Percentiles rank a stretch among this genome's conserved stretches.
Conservation (phyloP, 1,140 invertebrate genomes). For the Sesamia nonagrioides region DNA sequence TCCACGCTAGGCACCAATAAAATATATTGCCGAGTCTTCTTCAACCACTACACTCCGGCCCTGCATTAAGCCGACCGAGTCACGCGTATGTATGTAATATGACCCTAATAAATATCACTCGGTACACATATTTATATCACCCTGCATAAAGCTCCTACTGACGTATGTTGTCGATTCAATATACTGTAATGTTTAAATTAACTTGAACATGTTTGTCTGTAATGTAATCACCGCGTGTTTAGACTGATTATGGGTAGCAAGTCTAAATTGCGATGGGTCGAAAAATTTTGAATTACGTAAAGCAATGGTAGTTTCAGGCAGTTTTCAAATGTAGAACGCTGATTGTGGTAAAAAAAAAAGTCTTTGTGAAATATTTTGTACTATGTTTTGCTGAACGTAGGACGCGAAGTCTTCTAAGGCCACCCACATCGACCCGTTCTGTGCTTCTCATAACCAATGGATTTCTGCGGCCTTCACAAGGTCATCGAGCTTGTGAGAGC, state of each 20-base stretch:
- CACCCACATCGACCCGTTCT: too few species aligned
- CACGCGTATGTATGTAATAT: conserved; percentile 62
- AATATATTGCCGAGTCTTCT: not conserved
- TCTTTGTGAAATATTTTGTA: too few species aligned
- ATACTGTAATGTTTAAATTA: conserved; percentile 36
- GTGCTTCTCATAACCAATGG: too few species aligned
- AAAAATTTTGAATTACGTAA: too few species aligned
- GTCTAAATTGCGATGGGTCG: not conserved
- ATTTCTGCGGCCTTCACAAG: too few species aligned
- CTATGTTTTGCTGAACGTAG: too few species aligned
- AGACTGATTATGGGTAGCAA: not conserved
- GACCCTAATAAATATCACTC: conserved; percentile 69
- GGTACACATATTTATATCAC: conserved; percentile 58
- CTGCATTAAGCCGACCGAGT: conserved; percentile 37
- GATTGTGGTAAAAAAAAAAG: too few species aligned
- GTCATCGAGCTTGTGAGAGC: too few species aligned
- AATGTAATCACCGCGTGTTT: not conserved
- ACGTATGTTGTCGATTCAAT: conserved; percentile 45
- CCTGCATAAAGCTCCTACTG: conserved; percentile 35
- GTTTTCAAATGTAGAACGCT: too few species aligned
- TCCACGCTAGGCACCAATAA: too few species aligned
- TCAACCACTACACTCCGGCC: not conserved
- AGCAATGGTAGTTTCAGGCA: too few species aligned
- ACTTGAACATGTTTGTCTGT: not conserved
- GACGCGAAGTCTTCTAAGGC: too few species aligned